Evolutionary conservation across 92 coral and sea anemone species (phyloP), one percentile per base, ranked within the genome.

Genomic region (Zoanthus sansibaricus): DNA sequence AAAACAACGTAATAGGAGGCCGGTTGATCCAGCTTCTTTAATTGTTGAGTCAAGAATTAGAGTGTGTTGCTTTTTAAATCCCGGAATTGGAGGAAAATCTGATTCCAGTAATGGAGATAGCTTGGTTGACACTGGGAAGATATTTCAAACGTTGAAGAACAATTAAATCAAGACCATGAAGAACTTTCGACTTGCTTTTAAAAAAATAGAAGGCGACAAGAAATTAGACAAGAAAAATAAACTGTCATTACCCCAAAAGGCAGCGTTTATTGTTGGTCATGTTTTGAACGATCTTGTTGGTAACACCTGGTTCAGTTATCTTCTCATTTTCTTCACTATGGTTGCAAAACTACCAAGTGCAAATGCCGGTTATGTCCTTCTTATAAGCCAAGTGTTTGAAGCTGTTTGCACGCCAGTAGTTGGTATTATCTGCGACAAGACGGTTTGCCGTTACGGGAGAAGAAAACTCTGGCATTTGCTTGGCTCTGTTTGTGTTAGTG

Each of bases 251-350:
- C 68, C 62, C 0, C 95, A 93, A n/a, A 88, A 87, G 30, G n/a
- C 86, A 12, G 75, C 94, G 25, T 93, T 49, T 31, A 87, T 87
- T 18, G 71, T 92, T 76, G 95, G 95, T 25, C 95, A 93, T 83
- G 89, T 93, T 64, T 76, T 93, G 80, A 93, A 93, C 92, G 95
- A 93, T 69, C 75, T 93, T 21, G 93, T 73, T 10, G 95, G 95
- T 1, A 91, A 91, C 62, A 87, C 95, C 0, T 93, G 95, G 95
- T 93, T 93, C 58, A 93, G 95, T 73, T 93, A 93, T 25, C 92
- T 93, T 16, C 83, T 93, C 5, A 76, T 91, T 37, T 93, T 93
- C 72, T 94, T 93, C 46, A 93, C 94, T 9, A 87, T 87, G 72
- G 87, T 93, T 13, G 90, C 88, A 9, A 89, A 86, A 0, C 91